Percentiles rank a stretch among this genome's conserved stretches.
phyloP scores from a whole-genome alignment of 2,113 vertebrate genomes.

The Lepisosteus oculatus region DNA sequence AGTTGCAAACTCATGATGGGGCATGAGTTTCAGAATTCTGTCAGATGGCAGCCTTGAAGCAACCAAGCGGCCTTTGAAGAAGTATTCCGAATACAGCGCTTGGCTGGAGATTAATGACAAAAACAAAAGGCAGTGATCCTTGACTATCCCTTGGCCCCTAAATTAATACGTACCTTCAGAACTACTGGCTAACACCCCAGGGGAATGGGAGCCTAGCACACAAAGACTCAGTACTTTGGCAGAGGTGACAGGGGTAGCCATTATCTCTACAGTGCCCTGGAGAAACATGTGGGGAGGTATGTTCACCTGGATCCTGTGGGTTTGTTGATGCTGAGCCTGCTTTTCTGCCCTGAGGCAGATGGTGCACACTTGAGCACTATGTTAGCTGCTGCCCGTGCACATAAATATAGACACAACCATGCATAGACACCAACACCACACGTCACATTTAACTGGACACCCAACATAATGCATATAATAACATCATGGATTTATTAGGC shows the following conservation, averaged over 20 bases:
- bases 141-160: not conserved
- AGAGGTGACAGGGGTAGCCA: not conserved
- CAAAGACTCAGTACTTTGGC: not conserved
- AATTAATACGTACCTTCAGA: not conserved
- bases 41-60: not conserved
- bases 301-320: conserved; percentile 11
- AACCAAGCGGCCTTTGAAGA: conserved; percentile 4
- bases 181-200: not conserved
- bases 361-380: not conserved
- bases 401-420: not conserved
- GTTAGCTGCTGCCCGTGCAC: not conserved
- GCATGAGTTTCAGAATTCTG: conserved; percentile 21
- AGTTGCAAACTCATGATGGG: conserved; percentile 69
- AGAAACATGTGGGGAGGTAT: not conserved
- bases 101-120: not conserved
- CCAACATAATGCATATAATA: no score
- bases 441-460: not conserved
- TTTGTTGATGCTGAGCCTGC: not conserved
- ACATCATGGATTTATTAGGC: no score
- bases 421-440: not conserved
- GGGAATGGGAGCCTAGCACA: not conserved
- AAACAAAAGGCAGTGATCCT: conserved; percentile 5
- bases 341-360: not conserved
- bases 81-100: not conserved
- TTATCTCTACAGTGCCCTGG: not conserved